Base-by-base conservation (phyloP, 2,888 invertebrate species). In the Allacma fusca region DNA sequence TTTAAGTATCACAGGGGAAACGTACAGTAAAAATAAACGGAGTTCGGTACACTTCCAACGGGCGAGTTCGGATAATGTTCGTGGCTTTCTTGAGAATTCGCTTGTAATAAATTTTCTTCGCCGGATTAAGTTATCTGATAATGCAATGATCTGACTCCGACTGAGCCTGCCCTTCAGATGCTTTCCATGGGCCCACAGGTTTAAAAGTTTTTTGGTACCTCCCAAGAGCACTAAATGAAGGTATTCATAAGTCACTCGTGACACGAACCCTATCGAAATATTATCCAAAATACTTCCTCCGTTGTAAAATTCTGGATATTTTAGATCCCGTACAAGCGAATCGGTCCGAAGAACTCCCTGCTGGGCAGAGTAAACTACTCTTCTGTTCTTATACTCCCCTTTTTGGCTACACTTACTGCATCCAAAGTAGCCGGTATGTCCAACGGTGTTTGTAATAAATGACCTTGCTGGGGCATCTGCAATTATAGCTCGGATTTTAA, bases 21-120 rank as follows among this genome's bases (percentile, higher is more conserved):
- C 65, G 24, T 81, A 81, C 21, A 81, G 24, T 23, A 81, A 34
- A 44, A 80, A 72, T 1, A 70, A 50, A 43, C 79, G 24, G 21
- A 78, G 76, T 34, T 80, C 80, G 13, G 79, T 78, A 0, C 78
- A 80, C 43, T 81, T 80, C 70, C 73, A 81, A 12, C 76, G 40
- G 1, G 78, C 75, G 9, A 80, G 1, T 29, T 81, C 79, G 12
- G 13, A 21, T 9, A 81, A 21, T 2, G 67, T 23, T 19, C 80
- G 21, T 0, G 78, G 72, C 44, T 77, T 80, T 50, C 80, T 28
- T 0, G 19, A 0, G 70, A 81, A 81, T 26, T 81, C 80, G 16
- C 23, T 21, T 34, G 79, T 50, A 50, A 50, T 16, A 50, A 13
- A 50, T 50, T 50, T 50, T 16, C 50, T 50, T 50, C 16, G 50